phyloP scores from a whole-genome alignment of 2,888 invertebrate species.

The Campoletis raptor region DNA sequence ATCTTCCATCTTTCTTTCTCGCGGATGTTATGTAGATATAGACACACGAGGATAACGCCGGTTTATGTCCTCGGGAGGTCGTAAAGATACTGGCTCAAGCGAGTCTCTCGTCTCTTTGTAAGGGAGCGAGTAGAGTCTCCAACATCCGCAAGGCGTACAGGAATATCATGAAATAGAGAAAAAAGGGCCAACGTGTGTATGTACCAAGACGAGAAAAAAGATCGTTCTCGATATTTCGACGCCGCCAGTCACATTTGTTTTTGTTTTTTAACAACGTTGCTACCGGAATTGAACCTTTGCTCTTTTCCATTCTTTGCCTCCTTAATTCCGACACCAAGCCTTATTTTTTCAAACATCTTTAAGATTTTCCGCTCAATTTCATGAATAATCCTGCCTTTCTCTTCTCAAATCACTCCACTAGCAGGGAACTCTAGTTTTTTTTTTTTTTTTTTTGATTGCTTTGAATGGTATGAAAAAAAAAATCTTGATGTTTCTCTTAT shows the following conservation, averaged over 20 bases:
- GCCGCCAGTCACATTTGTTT: neutral
- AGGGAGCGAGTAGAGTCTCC: neutral
- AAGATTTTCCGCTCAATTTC: constrained; percentile 17
- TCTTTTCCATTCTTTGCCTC: neutral
- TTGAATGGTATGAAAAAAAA: too few species aligned
- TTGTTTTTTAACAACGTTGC: constrained; percentile 11
- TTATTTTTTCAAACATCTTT: neutral
- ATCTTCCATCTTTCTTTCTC: constrained; percentile 2
- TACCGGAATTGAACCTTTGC: constrained; percentile 8
- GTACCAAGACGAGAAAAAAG: constrained; percentile 3
- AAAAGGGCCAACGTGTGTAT: neutral
- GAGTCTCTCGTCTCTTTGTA: constrained; percentile 54
- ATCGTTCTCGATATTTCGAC: constrained; percentile 9
- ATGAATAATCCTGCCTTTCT: neutral
- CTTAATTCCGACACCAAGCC: neutral
- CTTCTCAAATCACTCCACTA: neutral
- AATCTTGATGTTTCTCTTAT: too few species aligned
- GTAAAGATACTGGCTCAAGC: constrained; percentile 78
- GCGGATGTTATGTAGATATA: constrained; percentile 42
- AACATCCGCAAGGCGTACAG: constrained; percentile 30
- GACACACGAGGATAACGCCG: constrained; percentile 78
- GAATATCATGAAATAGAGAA: constrained; percentile 6
- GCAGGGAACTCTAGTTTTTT: too few species aligned
- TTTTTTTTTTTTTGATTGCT: too few species aligned
- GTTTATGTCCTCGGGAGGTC: constrained; percentile 79